Percentiles rank a stretch among this genome's conserved stretches.
Conservation (phyloP, 2,113 vertebrate species). For the Dasyornis broadbenti region DNA sequence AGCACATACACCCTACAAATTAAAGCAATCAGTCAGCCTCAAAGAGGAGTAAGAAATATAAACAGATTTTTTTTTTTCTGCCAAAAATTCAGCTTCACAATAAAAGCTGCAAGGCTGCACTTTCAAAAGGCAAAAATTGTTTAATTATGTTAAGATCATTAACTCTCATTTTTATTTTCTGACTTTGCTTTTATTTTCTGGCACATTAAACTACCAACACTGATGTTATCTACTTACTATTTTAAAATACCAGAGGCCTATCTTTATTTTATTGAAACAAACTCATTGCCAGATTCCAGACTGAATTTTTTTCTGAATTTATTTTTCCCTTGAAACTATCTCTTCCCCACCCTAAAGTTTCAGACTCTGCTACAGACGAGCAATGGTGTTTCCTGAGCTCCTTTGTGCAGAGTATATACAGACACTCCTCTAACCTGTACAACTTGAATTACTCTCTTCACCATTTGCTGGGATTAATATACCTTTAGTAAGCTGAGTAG, state of each 20-base stretch:
- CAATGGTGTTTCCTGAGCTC: background rate
- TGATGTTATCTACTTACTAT: background rate
- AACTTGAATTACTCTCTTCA: background rate
- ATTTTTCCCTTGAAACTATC: background rate
- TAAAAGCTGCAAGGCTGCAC: background rate
- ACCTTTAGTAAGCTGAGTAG: background rate
- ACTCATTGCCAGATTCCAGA: background rate
- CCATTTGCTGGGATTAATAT: background rate
- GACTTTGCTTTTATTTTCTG: background rate
- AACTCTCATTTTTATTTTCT: background rate
- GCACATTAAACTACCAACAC: background rate
- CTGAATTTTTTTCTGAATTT: background rate
- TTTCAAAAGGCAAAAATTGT: background rate
- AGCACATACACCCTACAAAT: conserved; percentile 43
- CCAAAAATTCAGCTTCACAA: background rate
- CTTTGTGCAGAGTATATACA: background rate
- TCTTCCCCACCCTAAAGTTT: background rate
- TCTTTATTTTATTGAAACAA: background rate
- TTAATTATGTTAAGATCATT: background rate
- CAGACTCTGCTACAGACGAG: background rate
- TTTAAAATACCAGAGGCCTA: background rate
- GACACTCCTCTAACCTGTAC: background rate
- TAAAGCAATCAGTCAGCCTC: conserved; percentile 51
- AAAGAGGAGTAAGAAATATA: background rate
- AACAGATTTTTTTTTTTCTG: background rate